Evolutionary conservation across 2,113 vertebrate genomes (phyloP).

Genomic region (Podiceps cristatus): DNA sequence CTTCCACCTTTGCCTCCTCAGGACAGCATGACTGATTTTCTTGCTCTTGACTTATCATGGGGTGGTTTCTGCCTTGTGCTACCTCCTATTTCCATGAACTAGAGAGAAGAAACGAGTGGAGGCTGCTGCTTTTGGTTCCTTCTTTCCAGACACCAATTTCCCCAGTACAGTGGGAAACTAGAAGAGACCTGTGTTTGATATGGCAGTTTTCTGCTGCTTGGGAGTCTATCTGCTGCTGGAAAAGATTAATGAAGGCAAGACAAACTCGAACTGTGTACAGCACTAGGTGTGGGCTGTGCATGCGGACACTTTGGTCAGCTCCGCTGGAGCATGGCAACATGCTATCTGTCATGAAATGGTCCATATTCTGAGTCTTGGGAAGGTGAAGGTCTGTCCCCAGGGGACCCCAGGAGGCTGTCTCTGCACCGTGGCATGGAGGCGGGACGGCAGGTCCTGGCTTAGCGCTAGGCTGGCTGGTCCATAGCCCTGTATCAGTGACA

Average conservation of each 20-base stretch:
- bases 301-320: not conserved
- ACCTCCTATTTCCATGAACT: not conserved
- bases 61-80: not conserved
- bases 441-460: not conserved
- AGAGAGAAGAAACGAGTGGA: not conserved
- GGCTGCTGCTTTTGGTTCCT: not conserved
- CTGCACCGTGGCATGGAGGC: accelerated
- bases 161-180: not conserved
- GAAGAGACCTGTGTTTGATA: not conserved
- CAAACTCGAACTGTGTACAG: not conserved
- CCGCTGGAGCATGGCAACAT: not conserved
- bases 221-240: not conserved
- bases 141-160: not conserved
- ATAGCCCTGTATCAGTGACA: not conserved
- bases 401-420: not conserved
- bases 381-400: not conserved
- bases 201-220: not conserved
- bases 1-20: not conserved
- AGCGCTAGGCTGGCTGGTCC: not conserved
- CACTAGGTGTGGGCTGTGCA: not conserved
- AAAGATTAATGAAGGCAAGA: not conserved
- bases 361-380: not conserved
- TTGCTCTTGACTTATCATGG: not conserved
- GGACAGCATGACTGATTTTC: not conserved
- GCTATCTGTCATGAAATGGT: not conserved